These are phyloP conservation scores for Myopa tessellatipennis DNA, from an alignment of 2,888 invertebrate species.

Conservation along the genomic window DNA sequence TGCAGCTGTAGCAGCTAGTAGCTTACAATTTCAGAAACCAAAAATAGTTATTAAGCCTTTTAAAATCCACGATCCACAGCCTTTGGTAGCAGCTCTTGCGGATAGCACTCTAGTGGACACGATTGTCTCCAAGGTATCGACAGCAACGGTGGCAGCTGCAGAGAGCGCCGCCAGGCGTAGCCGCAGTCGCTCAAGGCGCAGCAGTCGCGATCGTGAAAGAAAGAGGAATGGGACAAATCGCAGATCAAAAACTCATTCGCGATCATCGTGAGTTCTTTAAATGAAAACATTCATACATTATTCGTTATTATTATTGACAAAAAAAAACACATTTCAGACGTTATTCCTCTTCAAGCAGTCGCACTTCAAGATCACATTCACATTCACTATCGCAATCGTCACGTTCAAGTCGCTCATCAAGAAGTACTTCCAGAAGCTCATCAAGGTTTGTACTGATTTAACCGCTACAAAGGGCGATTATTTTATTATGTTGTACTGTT, in stretches of 20 bases:
- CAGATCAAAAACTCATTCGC: slow-evolving; percentile 68
- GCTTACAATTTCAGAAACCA: slow-evolving; percentile 63
- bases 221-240: slow-evolving; percentile 47
- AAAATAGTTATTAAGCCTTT: slow-evolving; percentile 69
- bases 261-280: slow-evolving; percentile 64
- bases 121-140: slow-evolving; percentile 66
- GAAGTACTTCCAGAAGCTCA: slow-evolving; percentile 63
- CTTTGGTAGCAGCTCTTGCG: slow-evolving; percentile 63
- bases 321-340: slow-evolving; percentile 49
- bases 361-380: slow-evolving; percentile 63
- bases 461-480: background rate
- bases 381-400: slow-evolving; percentile 64
- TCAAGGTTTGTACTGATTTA: slow-evolving; percentile 52
- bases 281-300: slow-evolving; percentile 53
- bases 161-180: slow-evolving; percentile 64
- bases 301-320: slow-evolving; percentile 45
- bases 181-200: slow-evolving; percentile 62
- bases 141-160: slow-evolving; percentile 65
- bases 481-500: background rate
- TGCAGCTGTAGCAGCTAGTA: slow-evolving; percentile 57
- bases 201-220: slow-evolving; percentile 44
- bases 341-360: slow-evolving; percentile 63
- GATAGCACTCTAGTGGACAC: slow-evolving; percentile 66
- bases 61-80: slow-evolving; percentile 68
- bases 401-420: slow-evolving; percentile 64